A percentile compares a stretch with the other conserved stretches of the same genome.
Conservation (phyloP, 1,140 invertebrate species). For the Scaptodrosophila lebanonensis region DNA sequence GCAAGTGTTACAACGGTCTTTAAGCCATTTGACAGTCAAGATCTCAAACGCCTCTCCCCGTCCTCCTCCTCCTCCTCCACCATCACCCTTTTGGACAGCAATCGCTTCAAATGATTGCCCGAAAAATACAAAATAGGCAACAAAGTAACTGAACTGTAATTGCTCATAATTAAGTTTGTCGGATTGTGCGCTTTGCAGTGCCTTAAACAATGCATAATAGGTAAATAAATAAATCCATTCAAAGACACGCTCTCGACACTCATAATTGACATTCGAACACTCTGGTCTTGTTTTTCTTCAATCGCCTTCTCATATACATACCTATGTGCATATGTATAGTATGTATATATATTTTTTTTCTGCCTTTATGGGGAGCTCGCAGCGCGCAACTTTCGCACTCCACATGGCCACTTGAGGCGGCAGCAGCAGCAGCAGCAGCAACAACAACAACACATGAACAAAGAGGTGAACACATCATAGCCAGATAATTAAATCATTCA, state of each 20-base stretch:
- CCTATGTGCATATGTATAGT: no score
- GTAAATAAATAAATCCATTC: slow-evolving; percentile 48
- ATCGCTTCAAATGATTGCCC: slow-evolving; percentile 32
- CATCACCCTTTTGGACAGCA: no score
- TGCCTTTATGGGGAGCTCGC: slow-evolving; percentile 20
- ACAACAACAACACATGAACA: background rate
- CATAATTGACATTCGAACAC: slow-evolving; percentile 58
- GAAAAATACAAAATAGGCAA: slow-evolving; percentile 38
- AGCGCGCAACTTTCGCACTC: slow-evolving; percentile 55
- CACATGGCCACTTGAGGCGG: slow-evolving; percentile 7
- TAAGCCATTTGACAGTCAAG: slow-evolving; percentile 10
- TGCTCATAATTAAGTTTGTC: slow-evolving; percentile 71
- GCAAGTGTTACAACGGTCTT: slow-evolving; percentile 44
- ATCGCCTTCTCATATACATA: no score
- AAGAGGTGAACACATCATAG: background rate
- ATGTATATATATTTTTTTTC: no score
- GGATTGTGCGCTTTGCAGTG: slow-evolving; percentile 33
- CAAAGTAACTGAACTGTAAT: slow-evolving; percentile 68
- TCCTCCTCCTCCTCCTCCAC: no score
- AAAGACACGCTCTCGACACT: slow-evolving; percentile 31
- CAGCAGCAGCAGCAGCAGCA: slow-evolving; percentile 2
- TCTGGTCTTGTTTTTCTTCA: slow-evolving; percentile 1
- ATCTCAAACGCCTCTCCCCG: background rate
- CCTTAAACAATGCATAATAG: slow-evolving; percentile 27
- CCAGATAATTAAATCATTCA: slow-evolving; percentile 58